Conservation (phyloP, 2,888 invertebrate genomes). For the Dendrolimus pini region DNA sequence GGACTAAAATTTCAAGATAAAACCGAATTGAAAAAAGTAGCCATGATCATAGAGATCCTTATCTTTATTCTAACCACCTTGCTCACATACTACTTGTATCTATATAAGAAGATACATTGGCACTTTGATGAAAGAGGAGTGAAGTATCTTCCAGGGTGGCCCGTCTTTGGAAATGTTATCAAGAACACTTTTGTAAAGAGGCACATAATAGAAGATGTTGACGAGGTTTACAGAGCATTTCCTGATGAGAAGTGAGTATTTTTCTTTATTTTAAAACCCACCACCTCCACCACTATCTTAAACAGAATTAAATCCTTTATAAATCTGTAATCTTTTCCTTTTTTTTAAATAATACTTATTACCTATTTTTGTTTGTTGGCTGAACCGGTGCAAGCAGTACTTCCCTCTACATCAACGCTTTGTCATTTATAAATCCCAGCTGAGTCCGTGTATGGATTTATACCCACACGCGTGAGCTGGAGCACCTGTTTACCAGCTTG, state of each 20-base stretch:
- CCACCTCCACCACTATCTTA: too few relatives aligned
- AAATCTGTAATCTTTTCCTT: too few relatives aligned
- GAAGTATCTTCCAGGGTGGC: slow-evolving; percentile 26
- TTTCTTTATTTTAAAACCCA: not conserved
- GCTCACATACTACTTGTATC: slow-evolving; percentile 24
- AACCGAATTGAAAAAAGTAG: not conserved
- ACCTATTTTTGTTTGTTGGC: too few relatives aligned
- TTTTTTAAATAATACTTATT: too few relatives aligned
- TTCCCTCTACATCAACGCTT: too few relatives aligned
- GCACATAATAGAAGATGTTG: slow-evolving; percentile 17
- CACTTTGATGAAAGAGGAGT: slow-evolving; percentile 29
- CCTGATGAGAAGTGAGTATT: slow-evolving; percentile 19
- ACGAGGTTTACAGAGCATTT: slow-evolving; percentile 19
- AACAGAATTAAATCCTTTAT: too few relatives aligned
- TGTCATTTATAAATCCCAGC: too few relatives aligned
- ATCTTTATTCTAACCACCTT: slow-evolving; percentile 22
- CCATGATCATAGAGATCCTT: slow-evolving; percentile 32
- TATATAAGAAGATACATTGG: slow-evolving; percentile 26
- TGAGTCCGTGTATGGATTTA: too few relatives aligned
- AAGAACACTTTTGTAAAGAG: slow-evolving; percentile 10
- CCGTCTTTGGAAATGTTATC: slow-evolving; percentile 19
- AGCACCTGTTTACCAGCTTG: too few relatives aligned
- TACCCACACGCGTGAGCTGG: too few relatives aligned
- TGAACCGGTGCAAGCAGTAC: too few relatives aligned
- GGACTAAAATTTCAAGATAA: not conserved